Percentiles rank a stretch among this genome's conserved stretches.
Evolutionary conservation across 2,113 vertebrate species (phyloP).

Genomic region (Tachysurus fulvidraco): DNA sequence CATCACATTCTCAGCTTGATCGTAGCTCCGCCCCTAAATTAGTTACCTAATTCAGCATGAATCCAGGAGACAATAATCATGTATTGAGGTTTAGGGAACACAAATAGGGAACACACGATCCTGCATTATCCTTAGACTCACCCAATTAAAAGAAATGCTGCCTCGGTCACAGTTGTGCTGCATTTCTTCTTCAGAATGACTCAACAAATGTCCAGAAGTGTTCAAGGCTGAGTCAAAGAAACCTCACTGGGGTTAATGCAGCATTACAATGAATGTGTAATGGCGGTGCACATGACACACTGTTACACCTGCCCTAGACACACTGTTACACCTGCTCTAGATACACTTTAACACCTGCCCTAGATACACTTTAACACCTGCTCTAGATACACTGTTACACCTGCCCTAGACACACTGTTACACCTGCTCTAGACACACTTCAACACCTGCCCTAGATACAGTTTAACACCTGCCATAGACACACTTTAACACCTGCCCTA

Average conservation of each 20-base stretch:
- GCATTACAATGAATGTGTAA: neutral
- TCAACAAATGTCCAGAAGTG: neutral
- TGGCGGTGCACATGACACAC: neutral
- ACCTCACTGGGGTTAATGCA: neutral
- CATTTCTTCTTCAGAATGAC: slow-evolving; percentile 10
- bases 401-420: neutral
- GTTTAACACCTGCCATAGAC: neutral
- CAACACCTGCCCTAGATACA: neutral
- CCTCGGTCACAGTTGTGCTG: neutral
- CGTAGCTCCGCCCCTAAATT: neutral
- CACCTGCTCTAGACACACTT: neutral
- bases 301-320: too few species aligned
- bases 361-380: too few species aligned
- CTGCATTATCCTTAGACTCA: neutral
- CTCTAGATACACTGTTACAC: too few species aligned
- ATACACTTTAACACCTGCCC: too few species aligned
- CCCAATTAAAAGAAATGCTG: slow-evolving; percentile 11
- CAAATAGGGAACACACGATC: neutral
- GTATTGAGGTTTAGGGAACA: neutral
- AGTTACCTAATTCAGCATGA: neutral
- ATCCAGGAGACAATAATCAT: neutral
- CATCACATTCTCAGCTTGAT: neutral
- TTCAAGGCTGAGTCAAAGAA: neutral
- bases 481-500: neutral
- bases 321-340: too few species aligned